Conservation (phyloP, 2,113 vertebrate species). For the Geococcyx californianus region DNA sequence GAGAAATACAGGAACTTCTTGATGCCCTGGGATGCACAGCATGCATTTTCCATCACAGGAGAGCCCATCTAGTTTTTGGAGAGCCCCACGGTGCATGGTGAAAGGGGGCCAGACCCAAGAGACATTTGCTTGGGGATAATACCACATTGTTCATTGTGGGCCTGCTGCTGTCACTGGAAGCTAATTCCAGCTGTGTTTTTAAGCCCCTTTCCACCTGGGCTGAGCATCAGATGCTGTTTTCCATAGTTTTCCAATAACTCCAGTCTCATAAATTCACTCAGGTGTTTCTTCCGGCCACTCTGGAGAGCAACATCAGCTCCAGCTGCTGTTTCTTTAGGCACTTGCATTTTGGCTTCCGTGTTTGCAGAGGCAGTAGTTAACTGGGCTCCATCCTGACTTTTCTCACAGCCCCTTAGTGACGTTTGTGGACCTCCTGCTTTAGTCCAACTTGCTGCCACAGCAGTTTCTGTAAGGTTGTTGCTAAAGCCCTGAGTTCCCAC, state of each 20-base stretch:
- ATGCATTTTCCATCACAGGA: not conserved
- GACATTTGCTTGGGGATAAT: not conserved
- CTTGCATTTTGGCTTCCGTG: not conserved
- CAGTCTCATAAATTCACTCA: conserved; percentile 1
- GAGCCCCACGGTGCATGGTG: not conserved
- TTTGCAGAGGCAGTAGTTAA: not conserved
- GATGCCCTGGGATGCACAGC: not conserved
- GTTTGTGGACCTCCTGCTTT: not conserved
- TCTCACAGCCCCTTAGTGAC: not conserved
- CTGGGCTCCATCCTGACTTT: not conserved
- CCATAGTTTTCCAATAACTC: not conserved
- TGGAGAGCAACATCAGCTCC: not conserved
- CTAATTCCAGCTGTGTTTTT: not conserved
- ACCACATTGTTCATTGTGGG: not conserved
- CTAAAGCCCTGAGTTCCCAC: not conserved
- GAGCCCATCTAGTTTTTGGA: not conserved
- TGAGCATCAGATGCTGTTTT: conserved; percentile 6
- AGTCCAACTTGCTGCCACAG: accelerated
- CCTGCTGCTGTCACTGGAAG: not conserved
- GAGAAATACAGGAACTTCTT: not conserved
- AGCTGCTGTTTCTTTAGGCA: not conserved
- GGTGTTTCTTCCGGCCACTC: not conserved
- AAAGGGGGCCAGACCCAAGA: not conserved
- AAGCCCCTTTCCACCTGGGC: conserved; percentile 19
- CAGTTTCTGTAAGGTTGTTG: not conserved